Evolutionary conservation across 1,140 invertebrate species (phyloP).

Genomic region (Microplitis demolitor): DNA sequence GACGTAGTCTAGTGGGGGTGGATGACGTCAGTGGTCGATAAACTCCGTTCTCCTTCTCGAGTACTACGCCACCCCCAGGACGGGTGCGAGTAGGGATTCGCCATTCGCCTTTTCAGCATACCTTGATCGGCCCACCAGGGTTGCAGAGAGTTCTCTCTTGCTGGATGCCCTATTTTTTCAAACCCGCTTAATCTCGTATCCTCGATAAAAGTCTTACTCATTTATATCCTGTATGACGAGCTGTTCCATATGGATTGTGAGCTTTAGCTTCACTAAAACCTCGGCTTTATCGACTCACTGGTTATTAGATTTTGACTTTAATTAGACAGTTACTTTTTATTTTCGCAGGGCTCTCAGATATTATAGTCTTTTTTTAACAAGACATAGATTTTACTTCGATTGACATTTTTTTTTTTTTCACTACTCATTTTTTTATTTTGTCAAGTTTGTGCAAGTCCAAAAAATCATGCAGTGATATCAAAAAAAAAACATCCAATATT

Average conservation of each 20-base stretch:
- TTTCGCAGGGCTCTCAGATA: too few species aligned
- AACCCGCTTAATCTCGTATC: slow-evolving; percentile 9
- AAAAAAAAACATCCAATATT: too few species aligned
- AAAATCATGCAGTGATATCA: too few species aligned
- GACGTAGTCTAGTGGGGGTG: slow-evolving; percentile 36
- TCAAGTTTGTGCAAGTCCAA: too few species aligned
- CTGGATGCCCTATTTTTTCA: background rate
- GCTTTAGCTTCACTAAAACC: background rate
- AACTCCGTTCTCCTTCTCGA: slow-evolving; percentile 42
- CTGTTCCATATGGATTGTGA: background rate
- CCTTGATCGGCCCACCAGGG: background rate
- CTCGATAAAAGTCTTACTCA: slow-evolving; percentile 4
- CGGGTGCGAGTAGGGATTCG: slow-evolving; percentile 5
- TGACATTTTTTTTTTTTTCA: too few species aligned
- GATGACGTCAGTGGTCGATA: slow-evolving; percentile 54
- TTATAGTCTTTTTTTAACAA: too few species aligned
- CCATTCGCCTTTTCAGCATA: background rate
- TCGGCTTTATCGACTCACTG: too few species aligned
- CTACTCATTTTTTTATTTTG: too few species aligned
- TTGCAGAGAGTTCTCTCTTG: background rate
- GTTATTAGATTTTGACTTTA: too few species aligned
- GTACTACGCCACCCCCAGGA: slow-evolving; percentile 41
- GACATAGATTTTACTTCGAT: too few species aligned
- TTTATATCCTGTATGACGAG: background rate
- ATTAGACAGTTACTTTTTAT: too few species aligned